phyloP scores from a whole-genome alignment of 2,113 vertebrate species.

The Marmota monax region DNA sequence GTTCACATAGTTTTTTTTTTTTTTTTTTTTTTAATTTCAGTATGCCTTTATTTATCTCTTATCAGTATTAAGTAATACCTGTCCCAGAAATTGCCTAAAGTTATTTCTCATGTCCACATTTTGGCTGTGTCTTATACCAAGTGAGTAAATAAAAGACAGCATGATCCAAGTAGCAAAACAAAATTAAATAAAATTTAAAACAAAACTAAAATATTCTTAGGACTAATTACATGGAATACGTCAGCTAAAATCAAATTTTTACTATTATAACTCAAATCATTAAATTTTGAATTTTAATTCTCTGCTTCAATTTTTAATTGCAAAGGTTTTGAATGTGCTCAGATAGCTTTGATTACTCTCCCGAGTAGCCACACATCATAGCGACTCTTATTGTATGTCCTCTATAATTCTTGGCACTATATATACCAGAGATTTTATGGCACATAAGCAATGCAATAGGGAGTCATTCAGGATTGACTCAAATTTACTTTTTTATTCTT shows the following conservation, averaged over 20 bases:
- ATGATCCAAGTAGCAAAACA: neutral
- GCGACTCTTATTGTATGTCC: neutral
- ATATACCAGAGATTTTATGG: neutral
- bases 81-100: neutral
- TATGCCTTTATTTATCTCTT: neutral
- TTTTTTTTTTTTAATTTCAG: neutral
- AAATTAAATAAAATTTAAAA: neutral
- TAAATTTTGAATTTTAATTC: neutral
- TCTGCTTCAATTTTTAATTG: neutral
- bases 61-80: neutral
- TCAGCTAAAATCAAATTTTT: neutral
- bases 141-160: conserved; percentile 17
- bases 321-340: neutral
- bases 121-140: neutral
- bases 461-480: neutral
- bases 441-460: neutral
- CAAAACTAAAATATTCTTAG: neutral
- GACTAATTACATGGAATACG: neutral
- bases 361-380: neutral
- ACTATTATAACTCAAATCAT: neutral
- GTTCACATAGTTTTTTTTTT: neutral
- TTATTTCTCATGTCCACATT: neutral
- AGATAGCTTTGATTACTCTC: neutral
- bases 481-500: conserved; percentile 31
- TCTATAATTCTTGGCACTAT: neutral